Evolutionary conservation across 1,140 invertebrate species (phyloP).

Genomic region (Ceratosolen fusciceps): DNA sequence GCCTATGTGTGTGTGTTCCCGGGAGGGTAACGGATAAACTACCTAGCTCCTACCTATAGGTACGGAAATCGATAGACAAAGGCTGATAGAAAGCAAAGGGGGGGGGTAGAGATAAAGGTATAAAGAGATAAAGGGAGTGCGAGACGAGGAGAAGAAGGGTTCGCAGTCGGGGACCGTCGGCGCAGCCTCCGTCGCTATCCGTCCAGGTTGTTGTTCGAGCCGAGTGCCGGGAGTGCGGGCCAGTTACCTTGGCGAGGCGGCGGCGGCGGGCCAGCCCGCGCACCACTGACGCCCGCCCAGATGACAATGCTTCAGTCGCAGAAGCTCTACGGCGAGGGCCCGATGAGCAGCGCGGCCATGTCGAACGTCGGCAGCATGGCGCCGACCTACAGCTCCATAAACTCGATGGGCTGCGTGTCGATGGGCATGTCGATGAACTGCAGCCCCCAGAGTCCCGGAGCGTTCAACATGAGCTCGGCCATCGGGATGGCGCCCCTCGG

Average conservation of each 20-base stretch:
- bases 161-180: background rate
- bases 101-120: too few species aligned
- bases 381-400: conserved; percentile 81
- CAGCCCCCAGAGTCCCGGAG: conserved; percentile 77
- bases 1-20: too few species aligned
- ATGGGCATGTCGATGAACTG: conserved; percentile 79
- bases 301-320: conserved; percentile 73
- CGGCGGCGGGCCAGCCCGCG: conserved; percentile 17
- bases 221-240: conserved; percentile 30
- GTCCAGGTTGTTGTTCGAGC: background rate
- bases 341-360: conserved; percentile 64
- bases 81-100: too few species aligned
- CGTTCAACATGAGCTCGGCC: conserved; percentile 76
- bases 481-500: conserved; percentile 67
- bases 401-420: conserved; percentile 80
- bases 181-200: background rate
- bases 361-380: conserved; percentile 77
- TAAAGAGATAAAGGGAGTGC: background rate
- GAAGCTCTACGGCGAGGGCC: conserved; percentile 73
- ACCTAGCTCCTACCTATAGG: too few species aligned
- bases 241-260: conserved; percentile 46
- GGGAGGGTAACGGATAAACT: background rate
- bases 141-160: background rate
- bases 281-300: conserved; percentile 18
- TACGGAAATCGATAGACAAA: too few species aligned